Evolutionary conservation across 2,797 vertebrate species (phyloP).

Genomic region (Catharus ustulatus): DNA sequence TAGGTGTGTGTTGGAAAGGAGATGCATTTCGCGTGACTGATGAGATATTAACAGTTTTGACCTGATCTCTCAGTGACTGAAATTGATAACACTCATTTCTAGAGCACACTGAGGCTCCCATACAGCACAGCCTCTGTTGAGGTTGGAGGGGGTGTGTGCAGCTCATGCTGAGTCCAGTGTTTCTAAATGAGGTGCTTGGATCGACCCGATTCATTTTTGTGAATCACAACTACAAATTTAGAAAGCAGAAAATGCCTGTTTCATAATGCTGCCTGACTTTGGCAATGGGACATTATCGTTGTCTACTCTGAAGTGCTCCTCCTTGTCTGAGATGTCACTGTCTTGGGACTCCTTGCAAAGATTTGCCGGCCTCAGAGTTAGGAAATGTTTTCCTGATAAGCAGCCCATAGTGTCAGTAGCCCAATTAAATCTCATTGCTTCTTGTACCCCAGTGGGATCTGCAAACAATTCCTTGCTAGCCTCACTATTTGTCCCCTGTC

Average conservation of each 20-base stretch:
- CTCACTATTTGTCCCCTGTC: not conserved
- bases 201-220: not conserved
- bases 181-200: slow-evolving; percentile 24
- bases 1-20: slow-evolving; percentile 33
- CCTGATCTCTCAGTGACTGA: slow-evolving; percentile 22
- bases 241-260: slow-evolving; percentile 23
- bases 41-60: slow-evolving; percentile 61
- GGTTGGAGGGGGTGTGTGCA: not conserved
- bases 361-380: not conserved
- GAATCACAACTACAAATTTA: slow-evolving; percentile 23
- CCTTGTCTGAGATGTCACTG: accelerated
- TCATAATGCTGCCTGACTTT: slow-evolving; percentile 16
- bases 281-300: not conserved
- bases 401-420: not conserved
- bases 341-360: not conserved
- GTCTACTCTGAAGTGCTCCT: not conserved
- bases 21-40: slow-evolving; percentile 20
- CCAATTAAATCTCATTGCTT: slow-evolving; percentile 26
- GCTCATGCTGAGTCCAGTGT: not conserved
- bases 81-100: slow-evolving; percentile 48
- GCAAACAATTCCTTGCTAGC: slow-evolving; percentile 20
- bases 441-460: not conserved
- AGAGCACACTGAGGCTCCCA: not conserved
- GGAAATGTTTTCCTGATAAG: not conserved
- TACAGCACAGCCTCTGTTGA: not conserved